phyloP scores from a whole-genome alignment of 2,797 vertebrate genomes.

The Ibycter americanus region DNA sequence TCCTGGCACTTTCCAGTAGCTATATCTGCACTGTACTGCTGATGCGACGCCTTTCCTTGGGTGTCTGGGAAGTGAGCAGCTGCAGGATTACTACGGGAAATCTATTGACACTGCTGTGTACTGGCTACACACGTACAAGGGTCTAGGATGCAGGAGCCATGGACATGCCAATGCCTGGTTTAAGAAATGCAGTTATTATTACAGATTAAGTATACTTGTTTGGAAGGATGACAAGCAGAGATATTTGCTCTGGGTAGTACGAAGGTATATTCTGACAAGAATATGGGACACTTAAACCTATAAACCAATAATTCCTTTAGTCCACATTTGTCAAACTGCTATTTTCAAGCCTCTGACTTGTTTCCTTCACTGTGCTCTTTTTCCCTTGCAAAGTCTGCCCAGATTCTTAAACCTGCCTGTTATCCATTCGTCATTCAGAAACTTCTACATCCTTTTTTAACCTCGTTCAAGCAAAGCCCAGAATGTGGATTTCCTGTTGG shows the following conservation, averaged over 20 bases:
- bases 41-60: neutral
- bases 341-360: neutral
- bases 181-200: neutral
- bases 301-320: neutral
- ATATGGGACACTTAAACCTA: neutral
- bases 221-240: neutral
- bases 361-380: neutral
- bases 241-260: neutral
- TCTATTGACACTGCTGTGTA: neutral
- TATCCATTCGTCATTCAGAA: neutral
- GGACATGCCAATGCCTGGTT: neutral
- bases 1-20: neutral
- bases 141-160: neutral
- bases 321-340: neutral
- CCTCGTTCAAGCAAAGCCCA: neutral
- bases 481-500: neutral
- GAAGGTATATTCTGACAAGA: neutral
- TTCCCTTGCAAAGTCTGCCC: neutral
- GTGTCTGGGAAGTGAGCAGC: neutral
- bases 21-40: neutral
- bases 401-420: neutral
- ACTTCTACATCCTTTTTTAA: neutral
- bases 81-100: neutral
- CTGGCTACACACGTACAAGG: neutral
- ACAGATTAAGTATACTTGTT: neutral